These are phyloP conservation scores for Coluber constrictor DNA, from an alignment of 2,797 vertebrate species.

Conservation along the genomic window DNA sequence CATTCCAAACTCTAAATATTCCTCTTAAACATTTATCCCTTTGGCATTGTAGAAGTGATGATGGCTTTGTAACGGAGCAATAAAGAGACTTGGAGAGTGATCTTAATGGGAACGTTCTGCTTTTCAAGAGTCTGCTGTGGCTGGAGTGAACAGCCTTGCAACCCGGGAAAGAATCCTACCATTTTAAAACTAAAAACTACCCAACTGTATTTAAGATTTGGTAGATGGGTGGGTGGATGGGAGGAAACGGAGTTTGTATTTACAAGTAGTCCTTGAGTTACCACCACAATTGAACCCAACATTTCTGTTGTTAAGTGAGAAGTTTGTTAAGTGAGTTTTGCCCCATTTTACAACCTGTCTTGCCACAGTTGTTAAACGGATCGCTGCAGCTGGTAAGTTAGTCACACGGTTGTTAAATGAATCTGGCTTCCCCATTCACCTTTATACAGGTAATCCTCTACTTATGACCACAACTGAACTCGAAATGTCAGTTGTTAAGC, in stretches of 20 bases:
- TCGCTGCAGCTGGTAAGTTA: neutral
- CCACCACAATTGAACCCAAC: neutral
- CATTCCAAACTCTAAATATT: neutral
- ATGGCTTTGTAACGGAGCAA: neutral
- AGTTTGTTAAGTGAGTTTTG: neutral
- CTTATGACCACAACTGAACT: neutral
- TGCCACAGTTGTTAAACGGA: neutral
- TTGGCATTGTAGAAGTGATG: neutral
- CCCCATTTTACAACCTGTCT: neutral
- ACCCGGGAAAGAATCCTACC: neutral
- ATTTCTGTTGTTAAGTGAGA: neutral
- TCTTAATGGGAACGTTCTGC: neutral
- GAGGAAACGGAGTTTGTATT: neutral
- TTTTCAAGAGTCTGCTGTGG: neutral
- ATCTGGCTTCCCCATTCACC: neutral
- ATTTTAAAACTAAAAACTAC: neutral
- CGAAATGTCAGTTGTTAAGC: neutral
- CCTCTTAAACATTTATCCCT: neutral
- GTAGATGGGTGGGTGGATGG: neutral
- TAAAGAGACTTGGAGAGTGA: neutral
- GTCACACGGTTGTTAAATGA: neutral
- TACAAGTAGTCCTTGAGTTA: neutral
- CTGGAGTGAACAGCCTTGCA: neutral
- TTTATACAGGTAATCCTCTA: neutral
- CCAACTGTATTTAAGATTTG: neutral